phyloP scores from a whole-genome alignment of 2,113 vertebrate genomes.

The Ginglymostoma cirratum region DNA sequence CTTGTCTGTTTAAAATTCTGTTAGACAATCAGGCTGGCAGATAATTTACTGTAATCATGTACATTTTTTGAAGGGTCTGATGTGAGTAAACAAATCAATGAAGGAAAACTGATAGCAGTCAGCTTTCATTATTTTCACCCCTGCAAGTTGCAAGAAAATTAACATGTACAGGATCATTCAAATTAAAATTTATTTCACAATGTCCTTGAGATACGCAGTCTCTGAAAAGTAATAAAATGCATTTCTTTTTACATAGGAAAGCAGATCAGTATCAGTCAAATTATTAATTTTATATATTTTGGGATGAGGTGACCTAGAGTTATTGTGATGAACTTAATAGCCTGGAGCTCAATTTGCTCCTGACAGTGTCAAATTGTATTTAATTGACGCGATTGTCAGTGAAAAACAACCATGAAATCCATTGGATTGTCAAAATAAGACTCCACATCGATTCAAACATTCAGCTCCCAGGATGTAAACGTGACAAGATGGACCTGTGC shows the following conservation, averaged over 20 bases:
- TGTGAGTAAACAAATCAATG: slow-evolving; percentile 33
- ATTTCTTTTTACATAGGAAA: no score
- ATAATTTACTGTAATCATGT: slow-evolving; percentile 29
- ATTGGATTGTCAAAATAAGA: not conserved
- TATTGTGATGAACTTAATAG: not conserved
- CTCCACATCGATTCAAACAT: not conserved
- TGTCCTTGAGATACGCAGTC: not conserved
- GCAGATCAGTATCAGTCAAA: not conserved
- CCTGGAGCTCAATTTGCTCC: not conserved
- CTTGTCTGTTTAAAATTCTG: slow-evolving; percentile 20
- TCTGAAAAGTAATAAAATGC: not conserved
- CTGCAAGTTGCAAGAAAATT: slow-evolving; percentile 4
- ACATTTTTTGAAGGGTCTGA: slow-evolving; percentile 28
- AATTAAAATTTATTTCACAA: slow-evolving; percentile 23
- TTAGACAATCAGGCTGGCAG: slow-evolving; percentile 16
- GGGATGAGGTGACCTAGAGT: not conserved
- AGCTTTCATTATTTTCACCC: slow-evolving; percentile 26
- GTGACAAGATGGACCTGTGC: not conserved
- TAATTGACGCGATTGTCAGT: not conserved
- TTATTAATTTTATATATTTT: not conserved
- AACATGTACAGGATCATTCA: slow-evolving; percentile 1
- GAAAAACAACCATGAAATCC: not conserved
- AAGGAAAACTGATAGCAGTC: slow-evolving; percentile 30
- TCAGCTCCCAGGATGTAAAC: not conserved
- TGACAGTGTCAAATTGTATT: not conserved